Evolutionary conservation across 37 sponge, comb jelly and placozoan species (phyloP), one percentile per base, ranked within the genome.

Genomic region (Bolinopsis microptera): DNA sequence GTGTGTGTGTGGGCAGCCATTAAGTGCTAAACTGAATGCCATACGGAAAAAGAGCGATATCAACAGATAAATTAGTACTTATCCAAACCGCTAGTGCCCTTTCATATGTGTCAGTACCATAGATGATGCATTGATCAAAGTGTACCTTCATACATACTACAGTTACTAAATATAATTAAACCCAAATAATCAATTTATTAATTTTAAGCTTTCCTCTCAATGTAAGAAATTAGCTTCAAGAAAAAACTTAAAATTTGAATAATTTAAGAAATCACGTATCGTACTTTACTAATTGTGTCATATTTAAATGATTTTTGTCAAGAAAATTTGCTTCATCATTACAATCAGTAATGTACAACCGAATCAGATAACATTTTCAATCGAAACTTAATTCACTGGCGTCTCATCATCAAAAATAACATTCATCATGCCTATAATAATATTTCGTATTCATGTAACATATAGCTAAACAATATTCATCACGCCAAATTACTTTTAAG

Each of bases 351-450:
- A 27, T 32, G 33, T 77, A 77, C 80, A 77, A 77, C 80, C 33
- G 32, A 77, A 77, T 77, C 80, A 77, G 32, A 77, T 34, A 77
- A 32, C 34, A 77, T 77, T 77, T 77, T 32, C 27, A 77, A 77
- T 77, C 32, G 32, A 77, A 77, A 77, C 80, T 77, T 77, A 77
- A 77, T 77, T 77, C 80, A 77, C 80, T 77, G 80, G 16, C 80
- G 27, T 35, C 32, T 77, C 80, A 77, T 77, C 61, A 48, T 48
- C 61, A 48, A 48, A 48, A 18, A 48, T 48, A 48, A 48, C 61
- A 48, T 48, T 48, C 61, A 48, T 48, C 61, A 48, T 48, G 61
- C 61, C 61, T 48, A 48, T 48, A 48, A 48, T 48, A 18, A 48
- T 48, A 48, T 48, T 48, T 48, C 13, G 61, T 48, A 48, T 48